Evolutionary conservation across 2,113 vertebrate species (phyloP), one percentile per base, ranked within the genome.

Genomic region (Varanus komodoensis): DNA sequence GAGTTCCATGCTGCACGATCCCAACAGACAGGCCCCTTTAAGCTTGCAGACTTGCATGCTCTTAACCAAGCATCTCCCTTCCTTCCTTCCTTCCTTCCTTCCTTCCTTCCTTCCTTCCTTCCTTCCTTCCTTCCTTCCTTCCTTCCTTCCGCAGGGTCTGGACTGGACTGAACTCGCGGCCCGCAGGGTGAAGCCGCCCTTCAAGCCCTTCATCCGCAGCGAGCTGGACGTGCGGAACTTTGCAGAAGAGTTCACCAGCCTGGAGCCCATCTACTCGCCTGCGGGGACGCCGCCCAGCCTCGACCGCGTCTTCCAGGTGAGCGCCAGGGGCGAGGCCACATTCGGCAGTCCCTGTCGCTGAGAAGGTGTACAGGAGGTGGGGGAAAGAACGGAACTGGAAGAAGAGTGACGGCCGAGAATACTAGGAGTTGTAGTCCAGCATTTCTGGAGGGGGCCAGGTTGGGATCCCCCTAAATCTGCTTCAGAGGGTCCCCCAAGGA

Each of bases 211-310:
- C 90, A 97, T 99, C 74, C 98, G 98, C 61, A 98, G 96, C 3
- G 98, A 99, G 92, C 97, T 99, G 7, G 98, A 99, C 1, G 98
- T 98, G 54, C 98, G 98, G 32, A 99, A 99, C 96, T 99, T 99
- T 90, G 97, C 98, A 0, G 98, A 99, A 89, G 98, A 99, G 91
- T 99, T 99, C 91, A 99, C 98, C 0, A 97, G 98, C 84, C 97
- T 98, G 97, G 98, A 99, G 61, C 98, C 98, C 2, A 97, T 98
- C 50, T 99, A 99, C 94, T 99, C 98, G 3, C 98, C 98, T 0
- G 97, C 98, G 0, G 98, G 97, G 91, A 98, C 98, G 0, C 98
- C 98, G 2, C 97, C 98, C 12, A 98, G 98, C 94, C 98, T 98
- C 8, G 98, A 98, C 71, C 97, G 98, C 0, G 96, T 99, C 87